These are phyloP conservation scores for Heliconius melpomene DNA, from an alignment of 1,140 invertebrate genomes.

Conservation along the genomic window DNA sequence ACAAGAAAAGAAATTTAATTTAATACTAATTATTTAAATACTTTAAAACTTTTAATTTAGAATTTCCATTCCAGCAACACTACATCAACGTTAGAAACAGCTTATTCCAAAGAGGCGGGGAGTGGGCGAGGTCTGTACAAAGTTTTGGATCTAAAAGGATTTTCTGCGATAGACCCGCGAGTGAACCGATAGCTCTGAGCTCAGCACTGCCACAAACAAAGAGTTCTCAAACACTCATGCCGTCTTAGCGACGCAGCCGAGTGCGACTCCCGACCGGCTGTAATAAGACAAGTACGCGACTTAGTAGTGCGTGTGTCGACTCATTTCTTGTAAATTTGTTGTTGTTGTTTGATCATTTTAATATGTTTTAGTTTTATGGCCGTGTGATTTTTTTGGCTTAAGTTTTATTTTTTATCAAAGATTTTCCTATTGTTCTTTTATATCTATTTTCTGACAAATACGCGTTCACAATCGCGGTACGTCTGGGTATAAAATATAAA, in stretches of 20 bases:
- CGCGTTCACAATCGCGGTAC: too few relatives aligned
- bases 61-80: conserved; percentile 23
- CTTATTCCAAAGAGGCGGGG: conserved; percentile 43
- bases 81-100: conserved; percentile 34
- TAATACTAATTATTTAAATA: too few relatives aligned
- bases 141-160: conserved; percentile 53
- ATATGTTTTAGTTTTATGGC: neutral
- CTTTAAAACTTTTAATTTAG: too few relatives aligned
- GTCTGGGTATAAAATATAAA: too few relatives aligned
- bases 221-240: conserved; percentile 38
- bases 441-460: too few relatives aligned
- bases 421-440: too few relatives aligned
- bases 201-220: conserved; percentile 48
- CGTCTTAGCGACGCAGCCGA: conserved; percentile 20
- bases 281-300: conserved; percentile 17
- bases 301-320: neutral
- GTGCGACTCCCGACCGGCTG: conserved; percentile 1
- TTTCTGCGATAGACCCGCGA: conserved; percentile 34
- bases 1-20: too few relatives aligned
- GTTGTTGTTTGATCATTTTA: neutral
- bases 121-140: conserved; percentile 38
- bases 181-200: conserved; percentile 44
- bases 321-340: neutral
- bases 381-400: neutral
- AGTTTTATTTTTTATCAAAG: too few relatives aligned